phyloP scores from a whole-genome alignment of 1,140 invertebrate genomes.

The Papilio machaon region DNA sequence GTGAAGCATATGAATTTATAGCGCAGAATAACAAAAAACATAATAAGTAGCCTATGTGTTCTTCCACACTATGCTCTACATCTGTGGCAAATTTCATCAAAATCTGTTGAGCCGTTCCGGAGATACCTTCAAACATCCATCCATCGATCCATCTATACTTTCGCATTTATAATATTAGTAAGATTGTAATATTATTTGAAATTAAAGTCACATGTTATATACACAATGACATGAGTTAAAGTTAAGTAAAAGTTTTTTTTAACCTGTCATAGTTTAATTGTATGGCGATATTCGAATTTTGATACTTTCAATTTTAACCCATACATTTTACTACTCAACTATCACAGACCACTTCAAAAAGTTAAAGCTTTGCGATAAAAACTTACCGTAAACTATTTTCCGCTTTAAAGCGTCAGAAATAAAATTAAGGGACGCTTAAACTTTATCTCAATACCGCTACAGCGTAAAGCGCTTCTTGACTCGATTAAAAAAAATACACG shows the following conservation, averaged over 20 bases:
- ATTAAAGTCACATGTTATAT: too few species aligned
- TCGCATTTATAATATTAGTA: too few species aligned
- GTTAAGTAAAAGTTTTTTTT: background rate
- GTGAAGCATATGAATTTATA: background rate
- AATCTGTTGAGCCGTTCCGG: too few species aligned
- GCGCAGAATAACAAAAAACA: too few species aligned
- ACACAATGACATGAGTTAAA: too few species aligned
- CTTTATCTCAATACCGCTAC: background rate
- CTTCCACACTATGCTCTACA: too few species aligned
- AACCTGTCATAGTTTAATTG: background rate
- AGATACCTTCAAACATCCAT: too few species aligned
- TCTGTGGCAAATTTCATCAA: too few species aligned
- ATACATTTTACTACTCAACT: background rate
- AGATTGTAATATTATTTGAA: too few species aligned
- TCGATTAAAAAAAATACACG: conserved; percentile 24
- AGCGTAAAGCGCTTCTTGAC: conserved; percentile 20
- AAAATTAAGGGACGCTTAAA: background rate
- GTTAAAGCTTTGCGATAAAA: background rate
- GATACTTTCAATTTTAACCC: background rate
- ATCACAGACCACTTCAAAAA: background rate
- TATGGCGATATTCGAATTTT: background rate
- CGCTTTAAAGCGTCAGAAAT: conserved; percentile 1
- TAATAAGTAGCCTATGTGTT: too few species aligned
- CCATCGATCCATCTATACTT: too few species aligned
- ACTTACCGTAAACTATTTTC: background rate